phyloP scores from a whole-genome alignment of 2,797 vertebrate genomes.

The Peromyscus aztecus region DNA sequence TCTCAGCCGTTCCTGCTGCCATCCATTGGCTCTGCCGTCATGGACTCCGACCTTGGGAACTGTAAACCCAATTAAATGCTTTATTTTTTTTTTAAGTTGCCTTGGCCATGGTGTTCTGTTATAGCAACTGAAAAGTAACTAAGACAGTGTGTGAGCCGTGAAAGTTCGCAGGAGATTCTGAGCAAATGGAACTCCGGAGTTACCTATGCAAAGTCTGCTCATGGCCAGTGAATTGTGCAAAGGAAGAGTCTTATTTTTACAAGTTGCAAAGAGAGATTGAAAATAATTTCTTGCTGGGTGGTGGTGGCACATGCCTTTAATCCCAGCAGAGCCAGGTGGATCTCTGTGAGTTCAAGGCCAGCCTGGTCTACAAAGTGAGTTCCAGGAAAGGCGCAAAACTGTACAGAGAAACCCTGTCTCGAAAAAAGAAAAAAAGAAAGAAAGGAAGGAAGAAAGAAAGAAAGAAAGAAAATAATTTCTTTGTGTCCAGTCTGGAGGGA shows the following conservation, averaged over 20 bases:
- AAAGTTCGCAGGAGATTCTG: neutral
- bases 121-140: neutral
- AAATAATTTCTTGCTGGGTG: neutral
- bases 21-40: neutral
- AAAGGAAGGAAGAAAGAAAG: too few relatives aligned
- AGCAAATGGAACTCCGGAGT: neutral
- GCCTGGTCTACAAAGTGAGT: too few relatives aligned
- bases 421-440: too few relatives aligned
- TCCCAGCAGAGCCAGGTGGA: too few relatives aligned
- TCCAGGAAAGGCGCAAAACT: too few relatives aligned
- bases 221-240: neutral
- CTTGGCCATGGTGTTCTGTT: neutral
- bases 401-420: too few relatives aligned
- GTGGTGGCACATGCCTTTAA: too few relatives aligned
- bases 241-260: constrained; percentile 23
- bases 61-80: neutral
- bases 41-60: neutral
- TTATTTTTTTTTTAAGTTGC: neutral
- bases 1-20: too few relatives aligned
- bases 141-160: neutral
- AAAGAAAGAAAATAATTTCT: neutral
- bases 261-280: neutral
- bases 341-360: too few relatives aligned
- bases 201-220: neutral
- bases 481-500: neutral